phyloP scores from a whole-genome alignment of 2,888 invertebrate species.

The Drosophila dives region DNA sequence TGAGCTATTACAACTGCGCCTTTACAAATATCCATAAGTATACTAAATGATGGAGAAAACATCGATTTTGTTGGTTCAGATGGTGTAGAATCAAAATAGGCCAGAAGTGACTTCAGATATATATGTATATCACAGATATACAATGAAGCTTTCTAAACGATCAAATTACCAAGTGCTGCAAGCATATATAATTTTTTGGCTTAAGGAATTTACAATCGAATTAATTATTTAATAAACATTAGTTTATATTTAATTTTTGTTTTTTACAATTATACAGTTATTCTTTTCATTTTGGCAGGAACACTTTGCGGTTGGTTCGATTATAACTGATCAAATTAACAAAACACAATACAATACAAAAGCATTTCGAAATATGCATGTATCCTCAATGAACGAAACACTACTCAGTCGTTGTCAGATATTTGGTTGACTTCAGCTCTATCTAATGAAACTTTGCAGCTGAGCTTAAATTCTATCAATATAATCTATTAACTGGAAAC shows the following conservation, averaged over 20 bases:
- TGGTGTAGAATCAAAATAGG: slow-evolving; percentile 23
- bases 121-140: slow-evolving; percentile 52
- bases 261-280: slow-evolving; percentile 17
- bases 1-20: slow-evolving; percentile 43
- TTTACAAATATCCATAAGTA: slow-evolving; percentile 15
- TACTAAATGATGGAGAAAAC: slow-evolving; percentile 24
- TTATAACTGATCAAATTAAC: slow-evolving; percentile 53
- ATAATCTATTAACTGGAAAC: slow-evolving; percentile 22
- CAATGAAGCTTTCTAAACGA: slow-evolving; percentile 6
- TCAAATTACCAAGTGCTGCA: not conserved
- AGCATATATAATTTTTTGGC: slow-evolving; percentile 2
- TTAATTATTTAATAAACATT: slow-evolving; percentile 28
- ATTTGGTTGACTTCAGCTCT: slow-evolving; percentile 45
- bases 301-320: slow-evolving; percentile 62
- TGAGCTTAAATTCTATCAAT: slow-evolving; percentile 36
- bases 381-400: slow-evolving; percentile 15
- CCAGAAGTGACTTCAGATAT: slow-evolving; percentile 1
- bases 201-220: slow-evolving; percentile 21
- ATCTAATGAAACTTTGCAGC: slow-evolving; percentile 24
- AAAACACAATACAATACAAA: slow-evolving; percentile 44
- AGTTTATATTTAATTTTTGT: not conserved
- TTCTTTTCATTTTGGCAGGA: slow-evolving; percentile 48
- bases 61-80: slow-evolving; percentile 10
- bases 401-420: slow-evolving; percentile 50
- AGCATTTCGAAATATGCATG: slow-evolving; percentile 23